Evolutionary conservation across 2,797 vertebrate genomes (phyloP).

Genomic region (Falco columbarius): DNA sequence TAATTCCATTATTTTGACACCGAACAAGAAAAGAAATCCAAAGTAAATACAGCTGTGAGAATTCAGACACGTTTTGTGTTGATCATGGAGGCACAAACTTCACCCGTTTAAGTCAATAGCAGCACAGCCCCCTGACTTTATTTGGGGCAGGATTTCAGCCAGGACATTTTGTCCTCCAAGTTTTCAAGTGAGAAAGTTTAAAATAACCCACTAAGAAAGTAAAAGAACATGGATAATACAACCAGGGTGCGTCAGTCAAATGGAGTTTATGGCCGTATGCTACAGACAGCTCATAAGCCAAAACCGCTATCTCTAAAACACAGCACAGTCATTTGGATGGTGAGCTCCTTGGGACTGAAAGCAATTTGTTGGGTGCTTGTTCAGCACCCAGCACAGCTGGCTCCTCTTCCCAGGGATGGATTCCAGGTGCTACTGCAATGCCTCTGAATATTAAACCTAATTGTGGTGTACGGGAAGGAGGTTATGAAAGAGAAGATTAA

Average conservation of each 20-base stretch:
- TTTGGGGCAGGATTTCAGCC: background rate
- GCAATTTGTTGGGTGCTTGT: background rate
- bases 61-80: background rate
- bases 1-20: constrained; percentile 13
- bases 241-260: background rate
- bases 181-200: background rate
- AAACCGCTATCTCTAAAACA: background rate
- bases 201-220: background rate
- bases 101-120: background rate
- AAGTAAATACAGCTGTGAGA: background rate
- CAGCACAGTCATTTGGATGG: fast-evolving
- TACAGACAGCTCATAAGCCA: background rate
- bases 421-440: background rate
- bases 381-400: background rate
- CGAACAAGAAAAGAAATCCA: background rate
- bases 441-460: background rate
- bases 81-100: background rate
- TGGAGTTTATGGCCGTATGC: background rate
- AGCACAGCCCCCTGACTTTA: background rate
- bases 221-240: background rate
- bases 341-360: background rate
- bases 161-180: background rate
- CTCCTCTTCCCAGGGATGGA: background rate
- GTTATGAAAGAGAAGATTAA: background rate
- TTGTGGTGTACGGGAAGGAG: background rate